Evolutionary conservation across 2,888 invertebrate species (phyloP).

Genomic region (Drosophila melanosoma): DNA sequence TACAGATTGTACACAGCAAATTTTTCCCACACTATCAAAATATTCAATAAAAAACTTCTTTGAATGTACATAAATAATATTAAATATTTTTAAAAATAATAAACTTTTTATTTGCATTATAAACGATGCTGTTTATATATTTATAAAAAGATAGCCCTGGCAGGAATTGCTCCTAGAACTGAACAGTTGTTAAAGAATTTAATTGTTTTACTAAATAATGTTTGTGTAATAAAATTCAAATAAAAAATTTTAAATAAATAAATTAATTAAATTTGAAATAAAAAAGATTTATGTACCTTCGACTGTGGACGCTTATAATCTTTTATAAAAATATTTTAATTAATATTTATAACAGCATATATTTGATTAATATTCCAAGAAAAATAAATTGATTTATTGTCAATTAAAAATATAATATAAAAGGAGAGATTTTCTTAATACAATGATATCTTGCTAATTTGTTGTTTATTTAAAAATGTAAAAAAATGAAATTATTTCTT

Average conservation of each 20-base stretch:
- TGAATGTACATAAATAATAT: neutral
- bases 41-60: neutral
- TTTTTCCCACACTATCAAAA: neutral
- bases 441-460: neutral
- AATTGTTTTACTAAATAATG: neutral
- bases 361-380: neutral
- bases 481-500: neutral
- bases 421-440: neutral
- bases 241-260: neutral
- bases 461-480: neutral
- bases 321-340: no score
- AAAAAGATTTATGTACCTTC: neutral
- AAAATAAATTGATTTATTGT: neutral
- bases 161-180: neutral
- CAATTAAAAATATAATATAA: neutral
- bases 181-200: neutral
- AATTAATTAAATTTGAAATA: neutral
- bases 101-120: neutral
- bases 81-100: neutral
- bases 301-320: neutral
- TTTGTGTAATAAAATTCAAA: neutral
- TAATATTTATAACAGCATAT: neutral
- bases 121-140: neutral
- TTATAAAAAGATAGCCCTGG: neutral
- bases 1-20: neutral